These are phyloP conservation scores for Odontothrips loti DNA, from an alignment of 2,888 invertebrate genomes.

Conservation along the genomic window DNA sequence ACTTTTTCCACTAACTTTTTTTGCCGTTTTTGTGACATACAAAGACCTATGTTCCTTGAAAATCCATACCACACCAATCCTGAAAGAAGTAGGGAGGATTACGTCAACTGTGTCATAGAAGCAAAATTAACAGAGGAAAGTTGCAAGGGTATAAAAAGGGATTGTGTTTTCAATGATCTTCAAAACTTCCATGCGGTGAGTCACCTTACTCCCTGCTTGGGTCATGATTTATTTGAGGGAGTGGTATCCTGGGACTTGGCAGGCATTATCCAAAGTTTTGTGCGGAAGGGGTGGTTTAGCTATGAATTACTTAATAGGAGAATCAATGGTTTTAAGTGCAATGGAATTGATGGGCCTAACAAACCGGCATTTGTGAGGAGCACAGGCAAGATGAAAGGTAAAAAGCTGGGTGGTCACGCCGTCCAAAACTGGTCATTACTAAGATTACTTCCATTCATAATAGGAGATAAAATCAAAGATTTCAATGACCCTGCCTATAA, in stretches of 20 bases:
- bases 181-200: neutral
- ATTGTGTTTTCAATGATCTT: neutral
- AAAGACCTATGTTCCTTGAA: neutral
- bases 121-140: neutral
- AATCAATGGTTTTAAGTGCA: neutral
- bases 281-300: neutral
- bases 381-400: neutral
- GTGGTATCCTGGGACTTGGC: slow-evolving; percentile 23
- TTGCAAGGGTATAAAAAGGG: neutral
- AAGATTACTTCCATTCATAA: neutral
- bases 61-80: neutral
- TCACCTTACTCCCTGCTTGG: neutral
- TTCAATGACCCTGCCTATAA: neutral
- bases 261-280: slow-evolving; percentile 3
- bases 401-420: neutral
- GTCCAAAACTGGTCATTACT: neutral
- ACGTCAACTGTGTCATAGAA: neutral
- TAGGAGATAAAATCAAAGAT: neutral
- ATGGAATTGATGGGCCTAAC: neutral
- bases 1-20: too few relatives aligned
- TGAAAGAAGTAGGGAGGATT: neutral
- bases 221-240: slow-evolving; percentile 10
- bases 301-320: neutral
- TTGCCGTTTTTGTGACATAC: neutral
- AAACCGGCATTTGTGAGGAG: neutral